Conservation (phyloP, 2,797 vertebrate species). For the Hydrolagus colliei region DNA sequence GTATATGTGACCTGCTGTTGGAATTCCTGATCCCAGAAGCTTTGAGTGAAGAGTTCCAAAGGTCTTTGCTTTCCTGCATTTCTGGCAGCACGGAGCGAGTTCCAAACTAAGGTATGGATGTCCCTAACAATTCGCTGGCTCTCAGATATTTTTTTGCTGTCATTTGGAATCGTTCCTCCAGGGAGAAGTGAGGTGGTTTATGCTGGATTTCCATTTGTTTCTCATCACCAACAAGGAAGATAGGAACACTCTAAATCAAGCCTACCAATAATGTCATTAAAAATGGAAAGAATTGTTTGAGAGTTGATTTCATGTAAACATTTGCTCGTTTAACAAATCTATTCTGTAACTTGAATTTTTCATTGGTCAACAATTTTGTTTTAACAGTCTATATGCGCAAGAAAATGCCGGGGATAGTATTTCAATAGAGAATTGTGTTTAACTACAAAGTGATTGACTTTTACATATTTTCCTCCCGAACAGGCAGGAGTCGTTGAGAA, state of each 20-base stretch:
- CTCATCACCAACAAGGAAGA: background rate
- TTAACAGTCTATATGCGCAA: too few species aligned
- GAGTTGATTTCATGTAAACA: too few species aligned
- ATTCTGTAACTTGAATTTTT: background rate
- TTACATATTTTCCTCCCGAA: background rate
- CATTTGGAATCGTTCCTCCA: too few species aligned
- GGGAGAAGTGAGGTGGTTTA: too few species aligned
- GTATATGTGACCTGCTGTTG: slow-evolving; percentile 77
- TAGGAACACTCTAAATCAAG: background rate
- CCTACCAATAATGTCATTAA: background rate
- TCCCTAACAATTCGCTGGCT: too few species aligned
- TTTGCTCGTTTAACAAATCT: background rate
- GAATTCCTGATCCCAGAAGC: slow-evolving; percentile 73
- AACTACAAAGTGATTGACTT: background rate
- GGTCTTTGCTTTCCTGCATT: slow-evolving; percentile 16
- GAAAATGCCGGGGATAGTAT: background rate
- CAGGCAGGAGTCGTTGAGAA: background rate
- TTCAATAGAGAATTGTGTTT: background rate
- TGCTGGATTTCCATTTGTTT: background rate
- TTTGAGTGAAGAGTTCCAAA: slow-evolving; percentile 46
- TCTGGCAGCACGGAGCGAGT: slow-evolving; percentile 15
- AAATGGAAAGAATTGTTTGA: background rate
- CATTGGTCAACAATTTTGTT: too few species aligned
- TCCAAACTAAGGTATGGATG: background rate
- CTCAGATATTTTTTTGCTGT: too few species aligned